Evolutionary conservation across 2,113 vertebrate genomes (phyloP), one percentile per base, ranked within the genome.

Genomic region (Coptodon rendalli): DNA sequence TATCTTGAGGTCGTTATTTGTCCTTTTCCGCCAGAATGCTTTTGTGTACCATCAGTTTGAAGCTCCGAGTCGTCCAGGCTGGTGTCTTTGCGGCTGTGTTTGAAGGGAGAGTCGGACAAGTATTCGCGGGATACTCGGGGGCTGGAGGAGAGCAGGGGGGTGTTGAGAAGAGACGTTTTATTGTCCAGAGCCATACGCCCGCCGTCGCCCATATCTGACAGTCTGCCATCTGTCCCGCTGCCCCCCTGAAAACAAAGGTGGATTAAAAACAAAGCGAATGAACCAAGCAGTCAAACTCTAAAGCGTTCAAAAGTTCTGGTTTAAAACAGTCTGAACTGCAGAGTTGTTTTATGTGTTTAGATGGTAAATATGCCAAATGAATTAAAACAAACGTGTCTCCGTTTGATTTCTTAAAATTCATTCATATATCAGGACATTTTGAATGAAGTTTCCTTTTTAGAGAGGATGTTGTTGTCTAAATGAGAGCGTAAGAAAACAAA

Each of bases 161-260:
- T 98, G 90, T 99, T 98, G 61, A 99, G 97, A 59, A 99, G 93
- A 0, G 98, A 97, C 0, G 97, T 97, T 96, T 99, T 99, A 95
- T 99, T 99, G 91, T 99, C 98, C 29, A 99, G 96, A 81, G 96
- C 97, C 81, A 97, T 97, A 79, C 98, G 97, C 27, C 97, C 97
- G 1, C 97, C 95, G 5, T 98, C 98, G 3, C 96, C 57, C 9
- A 88, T 66, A 22, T 98, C 97, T 1, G 97, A 80, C 43, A 95
- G 95, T 56, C 95, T 95, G 88, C 97, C 93, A 4, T 98, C 98
- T 12, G 89, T 89, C n/a, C 97, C 91, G 3, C 97, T 84, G 95
- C 97, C 89, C 82, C 95, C 93, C 97, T 96, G 95, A 91, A 63
- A 53, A 43, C 4, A 16, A 92, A 86, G 82, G 57, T 38, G 27